A percentile compares a stretch with the other conserved stretches of the same genome.
These are phyloP conservation scores for Bedellia somnulentella DNA, from an alignment of 2,888 invertebrate genomes.

Conservation along the genomic window DNA sequence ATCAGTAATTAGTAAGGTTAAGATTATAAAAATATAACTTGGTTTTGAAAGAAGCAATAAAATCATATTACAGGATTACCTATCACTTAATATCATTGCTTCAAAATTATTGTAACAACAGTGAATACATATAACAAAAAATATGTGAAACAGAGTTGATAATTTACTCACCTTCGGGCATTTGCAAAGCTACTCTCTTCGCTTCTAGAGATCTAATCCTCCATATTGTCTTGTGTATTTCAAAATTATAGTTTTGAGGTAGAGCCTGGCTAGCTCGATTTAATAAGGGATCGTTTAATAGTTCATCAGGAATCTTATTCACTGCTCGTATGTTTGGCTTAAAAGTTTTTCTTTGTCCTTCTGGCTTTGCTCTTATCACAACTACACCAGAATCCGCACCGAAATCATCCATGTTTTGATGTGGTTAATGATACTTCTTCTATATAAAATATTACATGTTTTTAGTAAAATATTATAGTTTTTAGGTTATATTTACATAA, in stretches of 20 bases:
- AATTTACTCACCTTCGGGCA: constrained; percentile 85
- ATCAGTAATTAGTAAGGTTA: too few relatives aligned
- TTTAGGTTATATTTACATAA: constrained; percentile 24
- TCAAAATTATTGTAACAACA: too few relatives aligned
- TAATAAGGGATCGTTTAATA: constrained; percentile 73
- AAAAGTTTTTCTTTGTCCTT: constrained; percentile 72
- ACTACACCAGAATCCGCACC: constrained; percentile 46
- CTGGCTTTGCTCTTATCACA: constrained; percentile 77
- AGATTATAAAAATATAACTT: too few relatives aligned
- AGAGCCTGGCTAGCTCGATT: constrained; percentile 73
- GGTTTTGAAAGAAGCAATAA: too few relatives aligned
- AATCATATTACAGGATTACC: too few relatives aligned
- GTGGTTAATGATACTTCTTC: constrained; percentile 4
- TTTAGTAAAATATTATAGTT: background rate
- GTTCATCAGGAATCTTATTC: constrained; percentile 80
- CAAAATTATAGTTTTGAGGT: constrained; percentile 96
- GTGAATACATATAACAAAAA: too few relatives aligned
- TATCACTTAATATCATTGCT: too few relatives aligned
- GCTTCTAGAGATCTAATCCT: constrained; percentile 82
- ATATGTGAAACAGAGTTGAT: too few relatives aligned
- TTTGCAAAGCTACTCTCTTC: constrained; percentile 90
- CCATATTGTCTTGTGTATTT: constrained; percentile 98
- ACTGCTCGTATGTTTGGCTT: constrained; percentile 70
- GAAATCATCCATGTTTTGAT: constrained; percentile 31
- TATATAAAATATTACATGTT: constrained; percentile 5